Percentiles rank a stretch among this genome's conserved stretches.
These are phyloP conservation scores for Burhinus oedicnemus DNA, from an alignment of 2,113 vertebrate species.

Conservation along the genomic window DNA sequence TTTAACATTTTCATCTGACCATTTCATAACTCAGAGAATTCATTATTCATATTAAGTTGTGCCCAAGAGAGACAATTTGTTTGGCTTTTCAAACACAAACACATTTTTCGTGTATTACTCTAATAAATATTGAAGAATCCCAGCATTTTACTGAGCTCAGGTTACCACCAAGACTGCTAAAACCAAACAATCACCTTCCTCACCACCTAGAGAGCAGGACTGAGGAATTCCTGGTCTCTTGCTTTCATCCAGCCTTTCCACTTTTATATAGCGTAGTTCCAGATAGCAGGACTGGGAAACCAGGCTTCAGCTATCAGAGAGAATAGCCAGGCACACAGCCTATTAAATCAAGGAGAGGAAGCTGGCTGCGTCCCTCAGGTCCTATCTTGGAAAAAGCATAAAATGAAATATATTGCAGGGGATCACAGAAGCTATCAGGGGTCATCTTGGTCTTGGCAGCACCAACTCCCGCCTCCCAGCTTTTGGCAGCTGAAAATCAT, in stretches of 20 bases:
- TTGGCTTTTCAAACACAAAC: neutral
- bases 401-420: slow-evolving; percentile 17
- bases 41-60: slow-evolving; percentile 1
- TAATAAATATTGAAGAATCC: neutral
- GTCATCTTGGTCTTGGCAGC: neutral
- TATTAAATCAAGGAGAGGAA: neutral
- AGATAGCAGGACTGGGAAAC: neutral
- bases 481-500: neutral
- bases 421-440: neutral
- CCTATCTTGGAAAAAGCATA: neutral
- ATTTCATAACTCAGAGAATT: slow-evolving; percentile 21
- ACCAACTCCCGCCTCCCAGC: neutral
- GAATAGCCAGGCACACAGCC: neutral
- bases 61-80: slow-evolving; percentile 13
- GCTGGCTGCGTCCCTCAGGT: neutral
- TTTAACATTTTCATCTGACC: neutral
- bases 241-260: neutral
- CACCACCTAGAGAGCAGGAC: neutral
- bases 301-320: neutral
- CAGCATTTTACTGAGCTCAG: neutral
- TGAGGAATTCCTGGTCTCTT: neutral
- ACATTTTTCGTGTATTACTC: neutral
- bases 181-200: neutral
- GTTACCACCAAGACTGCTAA: neutral
- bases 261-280: neutral